phyloP scores from a whole-genome alignment of 2,113 vertebrate genomes.

The Monopterus albus region DNA sequence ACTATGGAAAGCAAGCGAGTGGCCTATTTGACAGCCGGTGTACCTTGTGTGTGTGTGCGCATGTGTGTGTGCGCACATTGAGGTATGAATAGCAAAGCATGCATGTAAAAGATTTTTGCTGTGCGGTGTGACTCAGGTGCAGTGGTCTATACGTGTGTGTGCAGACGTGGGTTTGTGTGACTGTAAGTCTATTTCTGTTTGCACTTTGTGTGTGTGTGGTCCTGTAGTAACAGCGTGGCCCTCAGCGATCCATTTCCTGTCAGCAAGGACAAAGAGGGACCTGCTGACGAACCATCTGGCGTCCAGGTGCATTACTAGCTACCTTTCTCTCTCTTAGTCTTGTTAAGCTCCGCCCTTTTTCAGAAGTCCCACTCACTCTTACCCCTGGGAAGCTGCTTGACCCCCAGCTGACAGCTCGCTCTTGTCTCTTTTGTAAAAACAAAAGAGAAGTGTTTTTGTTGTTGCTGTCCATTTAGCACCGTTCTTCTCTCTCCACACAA shows the following conservation, averaged over 20 bases:
- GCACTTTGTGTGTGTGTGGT: slow-evolving; percentile 34
- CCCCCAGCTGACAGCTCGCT: slow-evolving; percentile 16
- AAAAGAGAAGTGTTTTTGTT: slow-evolving; percentile 4
- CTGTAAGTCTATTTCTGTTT: neutral
- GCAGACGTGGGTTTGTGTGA: neutral
- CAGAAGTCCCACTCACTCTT: slow-evolving; percentile 31
- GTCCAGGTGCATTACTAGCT: slow-evolving; percentile 60
- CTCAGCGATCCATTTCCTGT: slow-evolving; percentile 75
- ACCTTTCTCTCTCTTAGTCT: slow-evolving; percentile 5
- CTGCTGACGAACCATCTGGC: slow-evolving; percentile 78
- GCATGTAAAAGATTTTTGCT: neutral
- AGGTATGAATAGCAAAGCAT: too few relatives aligned
- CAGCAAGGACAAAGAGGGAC: slow-evolving; percentile 66
- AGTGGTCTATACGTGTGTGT: neutral
- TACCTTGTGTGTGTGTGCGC: slow-evolving; percentile 12
- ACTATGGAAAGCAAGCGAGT: slow-evolving; percentile 28
- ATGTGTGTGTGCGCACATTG: slow-evolving; percentile 11
- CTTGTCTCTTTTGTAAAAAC: slow-evolving; percentile 5
- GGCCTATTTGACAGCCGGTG: slow-evolving; percentile 53
- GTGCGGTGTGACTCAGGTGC: neutral
- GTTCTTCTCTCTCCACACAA: neutral
- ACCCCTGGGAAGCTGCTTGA: slow-evolving; percentile 33
- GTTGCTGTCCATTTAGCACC: slow-evolving; percentile 19
- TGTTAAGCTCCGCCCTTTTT: slow-evolving; percentile 25
- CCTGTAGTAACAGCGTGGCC: slow-evolving; percentile 62